phyloP scores from a whole-genome alignment of 2,888 invertebrate genomes.

The Lacanobia oleracea region DNA sequence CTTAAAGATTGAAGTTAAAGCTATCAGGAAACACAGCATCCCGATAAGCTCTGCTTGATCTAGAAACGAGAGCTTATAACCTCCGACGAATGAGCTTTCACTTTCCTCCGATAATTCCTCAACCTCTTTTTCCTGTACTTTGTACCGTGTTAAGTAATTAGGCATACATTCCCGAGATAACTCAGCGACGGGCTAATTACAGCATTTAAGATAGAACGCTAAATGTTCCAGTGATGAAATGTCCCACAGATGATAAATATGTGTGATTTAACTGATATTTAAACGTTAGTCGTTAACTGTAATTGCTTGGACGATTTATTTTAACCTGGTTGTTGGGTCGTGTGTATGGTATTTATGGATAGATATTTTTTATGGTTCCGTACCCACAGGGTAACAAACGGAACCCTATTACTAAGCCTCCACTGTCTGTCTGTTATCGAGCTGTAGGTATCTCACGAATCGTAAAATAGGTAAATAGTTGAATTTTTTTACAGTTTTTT shows the following conservation, averaged over 20 bases:
- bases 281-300: slow-evolving; percentile 55
- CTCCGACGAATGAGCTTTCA: slow-evolving; percentile 27
- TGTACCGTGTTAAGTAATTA: slow-evolving; percentile 59
- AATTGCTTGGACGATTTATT: slow-evolving; percentile 59
- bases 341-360: slow-evolving; percentile 1
- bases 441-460: too few relatives aligned
- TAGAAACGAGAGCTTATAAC: background rate
- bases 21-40: too few relatives aligned
- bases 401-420: too few relatives aligned
- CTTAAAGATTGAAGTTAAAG: too few relatives aligned
- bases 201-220: slow-evolving; percentile 69
- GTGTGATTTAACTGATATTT: slow-evolving; percentile 68
- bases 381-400: too few relatives aligned
- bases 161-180: slow-evolving; percentile 67
- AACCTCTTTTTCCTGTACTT: slow-evolving; percentile 45
- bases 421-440: too few relatives aligned
- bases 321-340: slow-evolving; percentile 35
- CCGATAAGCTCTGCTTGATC: background rate
- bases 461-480: too few relatives aligned
- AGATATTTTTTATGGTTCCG: background rate
- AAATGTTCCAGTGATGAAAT: slow-evolving; percentile 65
- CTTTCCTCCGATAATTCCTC: slow-evolving; percentile 24
- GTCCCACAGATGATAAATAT: slow-evolving; percentile 69
- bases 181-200: slow-evolving; percentile 69
- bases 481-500: too few relatives aligned